Conservation (phyloP, 2,888 invertebrate genomes). For the Argynnis bischoffii region DNA sequence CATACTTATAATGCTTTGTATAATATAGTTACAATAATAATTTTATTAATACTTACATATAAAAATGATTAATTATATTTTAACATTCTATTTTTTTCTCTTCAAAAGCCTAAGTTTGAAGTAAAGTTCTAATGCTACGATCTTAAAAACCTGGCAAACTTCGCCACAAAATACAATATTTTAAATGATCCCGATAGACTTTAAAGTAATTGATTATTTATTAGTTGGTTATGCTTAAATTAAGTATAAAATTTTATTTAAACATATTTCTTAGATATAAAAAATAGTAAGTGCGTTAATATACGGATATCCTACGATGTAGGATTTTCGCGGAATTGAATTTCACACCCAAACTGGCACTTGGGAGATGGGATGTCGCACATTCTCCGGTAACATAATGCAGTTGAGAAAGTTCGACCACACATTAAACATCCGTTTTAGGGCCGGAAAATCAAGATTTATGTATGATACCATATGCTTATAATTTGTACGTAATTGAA, state of each 20-base stretch:
- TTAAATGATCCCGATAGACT: too few relatives aligned
- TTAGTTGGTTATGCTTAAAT: too few relatives aligned
- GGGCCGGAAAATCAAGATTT: constrained; percentile 18
- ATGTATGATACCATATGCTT: constrained; percentile 12
- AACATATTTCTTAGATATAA: background rate
- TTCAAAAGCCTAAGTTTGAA: too few relatives aligned
- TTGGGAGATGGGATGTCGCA: constrained; percentile 14
- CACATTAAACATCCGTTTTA: constrained; percentile 25
- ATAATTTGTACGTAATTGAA: background rate
- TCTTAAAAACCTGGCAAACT: too few relatives aligned
- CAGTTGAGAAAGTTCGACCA: constrained; percentile 30
- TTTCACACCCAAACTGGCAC: constrained; percentile 24
- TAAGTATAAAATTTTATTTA: constrained; percentile 1
- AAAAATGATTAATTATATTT: too few relatives aligned
- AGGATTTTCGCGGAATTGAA: constrained; percentile 21
- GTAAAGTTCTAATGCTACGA: too few relatives aligned
- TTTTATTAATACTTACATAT: too few relatives aligned
- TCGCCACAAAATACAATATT: too few relatives aligned
- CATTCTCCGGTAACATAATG: constrained; percentile 31
- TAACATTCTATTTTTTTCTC: too few relatives aligned
- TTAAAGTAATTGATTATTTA: too few relatives aligned
- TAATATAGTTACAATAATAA: too few relatives aligned
- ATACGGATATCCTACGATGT: constrained; percentile 18
- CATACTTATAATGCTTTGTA: too few relatives aligned
- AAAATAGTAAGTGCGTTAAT: constrained; percentile 1